Conservation (phyloP, 2,888 invertebrate species). For the Drosophila nigricruria region DNA sequence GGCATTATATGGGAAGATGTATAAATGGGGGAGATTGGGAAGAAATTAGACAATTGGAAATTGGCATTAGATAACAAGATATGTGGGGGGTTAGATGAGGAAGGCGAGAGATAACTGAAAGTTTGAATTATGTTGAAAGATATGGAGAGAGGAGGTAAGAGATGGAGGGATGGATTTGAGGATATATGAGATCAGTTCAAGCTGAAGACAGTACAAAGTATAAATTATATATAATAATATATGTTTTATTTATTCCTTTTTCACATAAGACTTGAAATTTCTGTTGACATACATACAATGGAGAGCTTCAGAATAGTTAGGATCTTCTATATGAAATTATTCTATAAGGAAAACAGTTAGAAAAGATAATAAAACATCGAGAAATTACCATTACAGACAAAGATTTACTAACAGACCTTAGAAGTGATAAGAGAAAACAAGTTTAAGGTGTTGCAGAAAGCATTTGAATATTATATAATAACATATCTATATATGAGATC, state of each 20-base stretch:
- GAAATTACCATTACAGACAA: not conserved
- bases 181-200: not conserved
- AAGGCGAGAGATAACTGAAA: too few species aligned
- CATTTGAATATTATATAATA: not conserved
- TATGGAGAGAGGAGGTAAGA: not conserved
- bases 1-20: slow-evolving; percentile 7
- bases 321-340: too few species aligned
- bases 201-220: not conserved
- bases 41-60: not conserved
- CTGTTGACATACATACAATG: too few species aligned
- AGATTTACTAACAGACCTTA: not conserved
- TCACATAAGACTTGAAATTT: too few species aligned
- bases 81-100: not conserved
- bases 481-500: not conserved
- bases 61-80: not conserved
- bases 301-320: too few species aligned
- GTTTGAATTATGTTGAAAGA: not conserved
- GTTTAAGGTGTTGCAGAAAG: not conserved
- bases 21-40: not conserved
- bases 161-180: not conserved
- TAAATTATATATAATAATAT: too few species aligned
- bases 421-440: not conserved
- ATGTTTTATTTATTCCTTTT: too few species aligned
- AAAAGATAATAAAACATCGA: not conserved
- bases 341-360: too few species aligned